Base-by-base conservation (phyloP, 2,797 vertebrate genomes). In the Myotis daubentonii region DNA sequence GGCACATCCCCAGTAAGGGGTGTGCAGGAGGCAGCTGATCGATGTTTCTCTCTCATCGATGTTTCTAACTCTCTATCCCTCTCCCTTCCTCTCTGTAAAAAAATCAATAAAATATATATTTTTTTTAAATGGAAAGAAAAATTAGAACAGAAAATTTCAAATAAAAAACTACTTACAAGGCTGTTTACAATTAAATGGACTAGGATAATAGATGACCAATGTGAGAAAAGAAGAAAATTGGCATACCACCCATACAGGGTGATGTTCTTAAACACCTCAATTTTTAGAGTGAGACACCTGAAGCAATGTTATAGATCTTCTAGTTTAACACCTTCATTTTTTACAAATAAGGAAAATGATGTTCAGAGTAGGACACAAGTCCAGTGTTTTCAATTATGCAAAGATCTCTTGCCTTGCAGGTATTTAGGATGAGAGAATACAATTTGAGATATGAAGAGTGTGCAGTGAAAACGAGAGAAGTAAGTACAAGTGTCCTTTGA, bases 271-370 rank as follows among this genome's bases (percentile, higher is more conserved):
- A 78, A 85, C 78, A 78, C 25, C 17, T 89, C 30, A 81, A 70
- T 70, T 87, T 89, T 89, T 83, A 89, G 11, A 93, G 66, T 20
- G 90, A 88, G 53, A 89, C 6, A 81, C 81, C 30, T 62, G 38
- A 94, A 87, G 17, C 19, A 41, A 78, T 38, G 28, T 62, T 91
- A 84, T 13, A 70, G n/a, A 95, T 85, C 44, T 83, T 94, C 81
- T 72, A 72, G 47, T 74, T n/a, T 71, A 95, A 89, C 16, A 95
- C 17, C 12, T 12, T 84, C 49, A 87, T 84, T 95, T 90, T 92
- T 90, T 92, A 94, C 28, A 91, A 92, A 87, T 38, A 81, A 91
- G 57, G 20, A 44, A 94, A 91, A 94, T 87, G 15, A 79, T 88
- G 60, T 60, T 57, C 38, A 87, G 91, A 91, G 66, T 70, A 82